These are phyloP conservation scores for Mustelus asterias DNA, from an alignment of 2,113 vertebrate species.

Conservation along the genomic window DNA sequence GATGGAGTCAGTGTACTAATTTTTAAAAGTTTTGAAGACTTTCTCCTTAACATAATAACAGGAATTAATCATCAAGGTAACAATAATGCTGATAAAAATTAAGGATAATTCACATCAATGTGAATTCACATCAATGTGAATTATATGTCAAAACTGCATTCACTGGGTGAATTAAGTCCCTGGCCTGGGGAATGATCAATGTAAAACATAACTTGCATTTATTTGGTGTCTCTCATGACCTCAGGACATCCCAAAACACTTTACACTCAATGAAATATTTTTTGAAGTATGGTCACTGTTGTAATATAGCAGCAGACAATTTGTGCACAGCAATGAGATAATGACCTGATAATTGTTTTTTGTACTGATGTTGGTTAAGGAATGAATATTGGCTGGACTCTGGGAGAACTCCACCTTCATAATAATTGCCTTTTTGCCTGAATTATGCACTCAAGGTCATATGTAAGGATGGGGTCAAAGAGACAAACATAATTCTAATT, in stretches of 20 bases:
- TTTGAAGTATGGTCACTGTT: background rate
- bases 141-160: background rate
- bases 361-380: background rate
- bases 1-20: conserved; percentile 17
- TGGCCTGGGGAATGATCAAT: background rate
- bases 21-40: background rate
- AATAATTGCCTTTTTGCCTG: background rate
- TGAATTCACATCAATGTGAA: background rate
- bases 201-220: background rate
- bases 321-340: background rate
- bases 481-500: background rate
- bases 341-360: background rate
- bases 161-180: background rate
- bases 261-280: background rate
- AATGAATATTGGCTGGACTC: background rate
- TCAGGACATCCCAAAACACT: background rate
- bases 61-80: background rate
- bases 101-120: background rate
- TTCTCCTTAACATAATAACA: background rate
- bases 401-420: background rate
- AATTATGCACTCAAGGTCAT: no score
- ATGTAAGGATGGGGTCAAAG: background rate
- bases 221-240: background rate
- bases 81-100: background rate
- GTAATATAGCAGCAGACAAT: background rate